A percentile compares a stretch with the other conserved stretches of the same genome.
Evolutionary conservation across 2,888 invertebrate genomes (phyloP).

Genomic region (Arctia plantaginis): DNA sequence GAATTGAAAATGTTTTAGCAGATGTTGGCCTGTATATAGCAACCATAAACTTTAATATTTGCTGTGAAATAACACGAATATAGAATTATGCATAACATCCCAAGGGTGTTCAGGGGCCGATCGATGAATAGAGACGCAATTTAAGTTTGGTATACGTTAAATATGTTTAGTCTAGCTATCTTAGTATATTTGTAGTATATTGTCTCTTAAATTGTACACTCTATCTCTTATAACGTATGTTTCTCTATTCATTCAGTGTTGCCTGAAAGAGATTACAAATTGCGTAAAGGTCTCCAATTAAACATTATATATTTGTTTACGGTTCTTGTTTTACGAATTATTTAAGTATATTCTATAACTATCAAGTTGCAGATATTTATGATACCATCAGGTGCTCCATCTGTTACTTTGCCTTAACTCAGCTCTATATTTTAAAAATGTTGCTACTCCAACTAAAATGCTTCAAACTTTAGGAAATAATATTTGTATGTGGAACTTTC

Average conservation of each 20-base stretch:
- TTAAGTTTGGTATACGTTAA: neutral
- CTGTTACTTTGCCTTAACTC: no score
- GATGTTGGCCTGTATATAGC: neutral
- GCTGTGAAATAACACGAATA: conserved; percentile 6
- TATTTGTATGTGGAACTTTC: neutral
- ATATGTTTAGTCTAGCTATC: neutral
- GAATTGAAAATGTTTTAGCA: neutral
- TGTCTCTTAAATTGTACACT: no score
- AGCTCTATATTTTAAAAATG: no score
- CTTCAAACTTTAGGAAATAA: no score
- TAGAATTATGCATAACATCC: conserved; percentile 14
- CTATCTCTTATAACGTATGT: neutral
- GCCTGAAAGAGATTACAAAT: no score
- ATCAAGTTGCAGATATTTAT: no score
- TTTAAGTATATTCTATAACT: no score
- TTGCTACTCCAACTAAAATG: neutral
- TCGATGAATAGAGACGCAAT: conserved; percentile 2
- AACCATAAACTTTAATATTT: conserved; percentile 2
- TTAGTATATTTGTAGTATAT: conserved; percentile 1
- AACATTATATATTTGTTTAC: no score
- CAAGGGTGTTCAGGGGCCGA: conserved; percentile 4
- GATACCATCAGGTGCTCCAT: no score
- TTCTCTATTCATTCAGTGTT: neutral
- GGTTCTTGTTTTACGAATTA: no score
- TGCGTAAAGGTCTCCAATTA: no score